These are phyloP conservation scores for Holotrichia oblita DNA, from an alignment of 1,140 invertebrate species.

Conservation along the genomic window DNA sequence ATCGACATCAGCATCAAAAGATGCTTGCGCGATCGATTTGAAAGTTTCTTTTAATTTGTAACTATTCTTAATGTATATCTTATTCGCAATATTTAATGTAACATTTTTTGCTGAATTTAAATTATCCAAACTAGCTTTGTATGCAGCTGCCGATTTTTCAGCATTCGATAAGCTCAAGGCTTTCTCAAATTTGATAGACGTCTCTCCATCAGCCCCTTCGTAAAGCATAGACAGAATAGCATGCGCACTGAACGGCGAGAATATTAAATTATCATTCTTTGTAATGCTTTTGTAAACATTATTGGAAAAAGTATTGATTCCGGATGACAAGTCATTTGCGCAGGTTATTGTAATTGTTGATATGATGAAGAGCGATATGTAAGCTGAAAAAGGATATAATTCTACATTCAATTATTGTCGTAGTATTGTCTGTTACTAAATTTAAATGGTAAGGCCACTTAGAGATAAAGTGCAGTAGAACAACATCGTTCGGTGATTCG, in stretches of 20 bases:
- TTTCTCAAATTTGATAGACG: background rate
- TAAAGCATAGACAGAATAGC: background rate
- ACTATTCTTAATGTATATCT: background rate
- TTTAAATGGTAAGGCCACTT: no score
- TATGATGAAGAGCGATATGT: no score
- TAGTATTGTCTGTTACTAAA: no score
- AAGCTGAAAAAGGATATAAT: no score
- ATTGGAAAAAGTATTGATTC: background rate
- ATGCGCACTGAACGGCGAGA: background rate
- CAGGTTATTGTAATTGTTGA: no score
- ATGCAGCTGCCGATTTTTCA: background rate
- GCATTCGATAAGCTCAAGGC: background rate
- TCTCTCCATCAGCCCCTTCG: background rate
- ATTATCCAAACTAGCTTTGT: background rate
- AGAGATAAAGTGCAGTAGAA: no score
- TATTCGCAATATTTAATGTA: background rate
- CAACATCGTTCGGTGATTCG: no score
- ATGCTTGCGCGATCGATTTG: conserved; percentile 54
- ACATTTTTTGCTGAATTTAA: background rate
- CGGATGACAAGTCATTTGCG: background rate
- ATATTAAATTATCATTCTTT: background rate
- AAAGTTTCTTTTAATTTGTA: background rate
- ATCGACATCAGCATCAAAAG: conserved; percentile 63
- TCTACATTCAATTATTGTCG: no score
- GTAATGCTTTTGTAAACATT: background rate